Evolutionary conservation across 2,113 vertebrate species (phyloP), one percentile per base, ranked within the genome.

Genomic region (Corythornis madagascariensis): DNA sequence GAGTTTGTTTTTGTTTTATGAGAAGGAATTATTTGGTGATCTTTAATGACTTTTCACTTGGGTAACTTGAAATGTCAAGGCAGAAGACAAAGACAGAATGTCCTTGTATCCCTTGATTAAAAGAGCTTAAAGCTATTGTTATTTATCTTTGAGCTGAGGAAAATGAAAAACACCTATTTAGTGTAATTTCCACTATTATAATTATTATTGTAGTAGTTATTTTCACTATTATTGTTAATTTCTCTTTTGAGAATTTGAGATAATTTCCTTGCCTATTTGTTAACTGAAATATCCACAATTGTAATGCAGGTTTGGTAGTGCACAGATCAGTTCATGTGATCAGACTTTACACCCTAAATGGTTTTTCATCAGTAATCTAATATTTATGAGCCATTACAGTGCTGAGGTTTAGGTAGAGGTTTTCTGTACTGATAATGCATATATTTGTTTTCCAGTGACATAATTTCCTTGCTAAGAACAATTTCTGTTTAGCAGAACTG

Each of bases 121-220:
- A 91, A 76, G 73, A 94, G 64, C 90, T 96, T 82, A 38, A 75
- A 94, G 95, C 72, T 35, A 38, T 73, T 60, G 20, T 67, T 92
- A 53, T 93, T 95, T 95, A 88, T 91, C 20, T 85, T 76, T 77
- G 35, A 94, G 89, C 82, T 93, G 28, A 90, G 66, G 92, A 95
- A 90, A 67, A 48, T 65, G 29, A 88, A 93, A 90, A 83, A 13
- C 16, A 20, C 48, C 1, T 24, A 50, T 50, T 75, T 79, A 26
- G 5, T 42, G 8, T 33, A 73, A 5, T 88, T 89, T 77, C n/a
- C 6, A 11, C 53, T 72, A 15, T 70, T 73, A 48, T 4, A 38
- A 38, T 11, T 10, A 38, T 38, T 38, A 38, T 38, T 38, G 10
- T 38, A 38, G 38, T 38, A 38, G 10, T 38, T 38, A 5, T 88